Base-by-base conservation (phyloP, 2,888 invertebrate genomes). In the Pammene aurita region DNA sequence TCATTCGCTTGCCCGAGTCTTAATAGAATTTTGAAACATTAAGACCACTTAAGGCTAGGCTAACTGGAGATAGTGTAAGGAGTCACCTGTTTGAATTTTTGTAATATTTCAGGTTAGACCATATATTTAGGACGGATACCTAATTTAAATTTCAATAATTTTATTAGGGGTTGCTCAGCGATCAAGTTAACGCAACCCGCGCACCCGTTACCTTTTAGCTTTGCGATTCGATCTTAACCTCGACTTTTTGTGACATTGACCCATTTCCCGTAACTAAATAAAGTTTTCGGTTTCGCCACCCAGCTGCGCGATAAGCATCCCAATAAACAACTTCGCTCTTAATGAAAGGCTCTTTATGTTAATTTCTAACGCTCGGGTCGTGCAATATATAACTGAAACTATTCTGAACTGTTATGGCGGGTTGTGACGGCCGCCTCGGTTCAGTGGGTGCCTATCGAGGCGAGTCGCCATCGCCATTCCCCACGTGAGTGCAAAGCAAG, bases 381-480 rank as follows among this genome's bases (percentile, higher is more conserved):
- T 71, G 66, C 72, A 67, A 74, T 76, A 73, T 77, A 76, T 75
- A 75, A 72, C 72, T 74, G 71, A 71, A 77, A 80, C 76, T 78
- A 80, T 82, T 84, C 80, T 85, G 78, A 80, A 83, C 78, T 79
- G 64, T 64, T 69, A 80, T 79, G 79, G 74, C 73, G 78, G 77
- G 77, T 79, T 74, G 80, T 81, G 83, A 79, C 78, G 78, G 79
- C 79, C 77, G 78, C 71, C 74, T 80, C 89, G 86, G 87, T 87
- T 89, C 90, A 89, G 76, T 87, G 90, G 79, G 81, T 86, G 82
- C 88, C 82, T 84, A 87, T 80, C 83, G 83, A 81, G 78, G 79
- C 82, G 87, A 73, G 78, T 75, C 78, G 75, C 76, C 76, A 52
- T 35, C 35, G 60, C 48, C 60, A 48, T 48, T 16, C 56, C 77